Percentiles rank a stretch among this genome's conserved stretches.
Conservation (phyloP, 2,888 invertebrate genomes). For the Drosophila birchii region DNA sequence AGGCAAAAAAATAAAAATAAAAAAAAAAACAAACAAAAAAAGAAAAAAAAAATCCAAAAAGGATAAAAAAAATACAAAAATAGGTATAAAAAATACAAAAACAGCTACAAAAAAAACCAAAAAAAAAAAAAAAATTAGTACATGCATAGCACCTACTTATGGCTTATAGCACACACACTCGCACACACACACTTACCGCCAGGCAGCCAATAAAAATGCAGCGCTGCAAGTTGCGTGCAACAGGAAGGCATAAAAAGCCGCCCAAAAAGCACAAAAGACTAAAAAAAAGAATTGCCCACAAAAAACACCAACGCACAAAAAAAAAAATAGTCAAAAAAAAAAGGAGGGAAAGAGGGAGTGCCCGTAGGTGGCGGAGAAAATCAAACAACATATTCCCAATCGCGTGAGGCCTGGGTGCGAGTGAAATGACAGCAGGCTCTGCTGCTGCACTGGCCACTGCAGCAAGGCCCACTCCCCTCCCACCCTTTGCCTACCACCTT, state of each 20-base stretch:
- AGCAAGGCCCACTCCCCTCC: background rate
- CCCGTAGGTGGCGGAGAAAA: constrained; percentile 43
- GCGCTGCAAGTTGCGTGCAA: constrained; percentile 82
- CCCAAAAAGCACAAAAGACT: constrained; percentile 64
- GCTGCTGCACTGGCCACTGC: constrained; percentile 39
- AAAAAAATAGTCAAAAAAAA: constrained; percentile 47
- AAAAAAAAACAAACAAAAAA: constrained; percentile 38
- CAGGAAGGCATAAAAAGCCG: constrained; percentile 66
- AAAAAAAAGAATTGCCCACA: constrained; percentile 31
- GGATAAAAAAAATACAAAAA: constrained; percentile 47
- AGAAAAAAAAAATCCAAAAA: constrained; percentile 53
- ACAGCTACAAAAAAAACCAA: constrained; percentile 30
- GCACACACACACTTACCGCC: constrained; percentile 14
- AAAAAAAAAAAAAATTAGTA: constrained; percentile 59
- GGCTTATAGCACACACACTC: constrained; percentile 58
- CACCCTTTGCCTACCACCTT: background rate
- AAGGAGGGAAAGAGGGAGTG: constrained; percentile 4
- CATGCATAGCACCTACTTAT: constrained; percentile 76
- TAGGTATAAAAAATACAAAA: constrained; percentile 57
- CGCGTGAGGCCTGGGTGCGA: constrained; percentile 75
- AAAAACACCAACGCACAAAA: constrained; percentile 29
- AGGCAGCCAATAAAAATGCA: constrained; percentile 85
- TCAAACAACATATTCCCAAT: constrained; percentile 56
- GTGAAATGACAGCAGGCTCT: constrained; percentile 82
- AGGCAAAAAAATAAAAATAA: constrained; percentile 26